Evolutionary conservation across 1,140 invertebrate species (phyloP).

Genomic region (Brachionus asplanchnoidis): DNA sequence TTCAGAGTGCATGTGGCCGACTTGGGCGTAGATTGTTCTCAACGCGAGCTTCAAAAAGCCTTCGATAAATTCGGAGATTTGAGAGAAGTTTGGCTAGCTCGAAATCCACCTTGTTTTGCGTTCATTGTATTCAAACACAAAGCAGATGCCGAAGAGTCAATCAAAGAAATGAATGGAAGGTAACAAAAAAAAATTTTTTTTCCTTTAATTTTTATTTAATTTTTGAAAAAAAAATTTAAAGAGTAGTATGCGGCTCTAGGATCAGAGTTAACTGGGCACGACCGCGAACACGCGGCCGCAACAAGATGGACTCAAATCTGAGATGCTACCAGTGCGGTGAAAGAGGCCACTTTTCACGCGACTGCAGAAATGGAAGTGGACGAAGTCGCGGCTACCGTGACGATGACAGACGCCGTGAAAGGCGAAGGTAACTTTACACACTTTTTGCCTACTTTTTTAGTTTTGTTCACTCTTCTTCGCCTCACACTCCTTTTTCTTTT

Average conservation of each 20-base stretch:
- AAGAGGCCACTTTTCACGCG: conserved; percentile 50
- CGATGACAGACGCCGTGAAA: neutral
- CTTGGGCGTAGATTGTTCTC: conserved; percentile 42
- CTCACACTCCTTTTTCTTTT: neutral
- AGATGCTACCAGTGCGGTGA: conserved; percentile 55
- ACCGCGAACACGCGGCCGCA: conserved; percentile 50
- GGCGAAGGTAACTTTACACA: neutral
- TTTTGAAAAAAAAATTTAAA: conserved; percentile 44
- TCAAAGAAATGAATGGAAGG: conserved; percentile 52
- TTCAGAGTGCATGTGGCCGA: conserved; percentile 52
- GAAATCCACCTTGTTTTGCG: conserved; percentile 55
- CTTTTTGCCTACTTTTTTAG: neutral
- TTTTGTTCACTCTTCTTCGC: neutral
- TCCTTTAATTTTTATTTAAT: neutral
- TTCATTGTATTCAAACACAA: conserved; percentile 54
- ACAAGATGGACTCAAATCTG: conserved; percentile 47
- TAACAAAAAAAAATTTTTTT: neutral
- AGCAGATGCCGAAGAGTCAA: conserved; percentile 53
- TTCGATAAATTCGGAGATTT: conserved; percentile 54
- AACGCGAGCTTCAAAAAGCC: conserved; percentile 48
- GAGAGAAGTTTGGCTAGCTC: conserved; percentile 54
- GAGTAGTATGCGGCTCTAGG: conserved; percentile 58
- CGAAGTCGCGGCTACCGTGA: conserved; percentile 8
- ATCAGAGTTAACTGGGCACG: conserved; percentile 51
- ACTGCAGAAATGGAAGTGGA: neutral